Base-by-base conservation (phyloP, 2,113 vertebrate species). In the Vireo altiloquus region DNA sequence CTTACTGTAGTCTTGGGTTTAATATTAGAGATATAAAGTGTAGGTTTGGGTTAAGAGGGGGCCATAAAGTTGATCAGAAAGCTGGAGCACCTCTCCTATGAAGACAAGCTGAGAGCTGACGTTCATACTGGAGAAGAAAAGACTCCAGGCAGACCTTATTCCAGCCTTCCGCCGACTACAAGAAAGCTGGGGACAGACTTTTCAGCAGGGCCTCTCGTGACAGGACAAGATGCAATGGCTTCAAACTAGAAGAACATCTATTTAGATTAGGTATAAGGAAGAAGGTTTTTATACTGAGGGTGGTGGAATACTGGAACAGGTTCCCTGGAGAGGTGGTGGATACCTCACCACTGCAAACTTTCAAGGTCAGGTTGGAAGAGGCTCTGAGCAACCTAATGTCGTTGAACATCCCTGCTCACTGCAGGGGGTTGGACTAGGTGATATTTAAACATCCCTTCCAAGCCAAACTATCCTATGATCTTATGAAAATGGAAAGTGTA, bases 1-100 rank as follows among this genome's bases (percentile, higher is more conserved):
- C 80, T 94, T 91, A 91, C 19, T 22, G 60, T 37, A 61, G 4
- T 87, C 69, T 90, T 91, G n/a, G 74, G 71, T 97, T 92, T 90
- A 93, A 86, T 61, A 39, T 63, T 82, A 87, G 80, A 80, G 69
- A 53, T 95, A 79, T 77, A 89, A 97, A 69, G 35, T 61, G 21
- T 35, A 47, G 21, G 11, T 13, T 5, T 35, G 25, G 14, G 8
- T 54, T 30, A 14, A 35, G 24, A 68, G 9, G 5, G 30, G 17
- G 11, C 9, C 24, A 47, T 10, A 35, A 22, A 69, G 2, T 35
- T 35, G 30, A 27, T 69, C 30, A 69, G 30, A 63, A 47, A 22
- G 8, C 31, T 69, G 70, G 7, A 63, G 47, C 30, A 61, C 5
- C 1, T 90, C 35, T 69, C 10, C 40, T 54, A 2, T 42, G n/a